These are phyloP conservation scores for Sciurus vulgaris DNA, from an alignment of 2,797 vertebrate genomes.

Conservation along the genomic window DNA sequence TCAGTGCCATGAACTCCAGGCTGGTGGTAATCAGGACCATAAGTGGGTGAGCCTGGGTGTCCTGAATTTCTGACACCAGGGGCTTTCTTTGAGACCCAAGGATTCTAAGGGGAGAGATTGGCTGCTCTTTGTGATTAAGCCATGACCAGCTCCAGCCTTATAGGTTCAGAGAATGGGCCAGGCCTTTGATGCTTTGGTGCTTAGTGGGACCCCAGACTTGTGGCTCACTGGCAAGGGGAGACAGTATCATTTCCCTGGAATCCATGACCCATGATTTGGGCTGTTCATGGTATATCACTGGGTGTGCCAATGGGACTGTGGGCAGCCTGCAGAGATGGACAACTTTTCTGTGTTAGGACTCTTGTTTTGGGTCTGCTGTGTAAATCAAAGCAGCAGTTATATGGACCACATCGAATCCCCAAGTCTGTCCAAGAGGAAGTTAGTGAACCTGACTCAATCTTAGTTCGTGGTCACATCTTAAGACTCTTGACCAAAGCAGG, in stretches of 20 bases:
- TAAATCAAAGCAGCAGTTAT: neutral
- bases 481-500: neutral
- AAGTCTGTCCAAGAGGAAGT: neutral
- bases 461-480: neutral
- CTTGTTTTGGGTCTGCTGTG: constrained; percentile 1
- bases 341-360: constrained; percentile 6
- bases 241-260: neutral
- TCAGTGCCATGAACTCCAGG: neutral
- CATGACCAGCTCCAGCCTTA: neutral
- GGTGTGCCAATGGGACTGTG: neutral
- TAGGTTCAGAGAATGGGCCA: neutral
- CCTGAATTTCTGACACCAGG: neutral
- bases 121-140: neutral
- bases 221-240: constrained; percentile 1
- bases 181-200: neutral
- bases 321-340: neutral
- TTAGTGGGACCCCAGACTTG: neutral
- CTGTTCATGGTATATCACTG: neutral
- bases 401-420: neutral
- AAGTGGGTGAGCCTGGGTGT: neutral
- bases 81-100: neutral
- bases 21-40: neutral
- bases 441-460: neutral
- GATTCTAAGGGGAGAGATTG: neutral
- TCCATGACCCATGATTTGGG: neutral